Evolutionary conservation across 2,113 vertebrate species (phyloP).

Genomic region (Phyllostomus hastatus): DNA sequence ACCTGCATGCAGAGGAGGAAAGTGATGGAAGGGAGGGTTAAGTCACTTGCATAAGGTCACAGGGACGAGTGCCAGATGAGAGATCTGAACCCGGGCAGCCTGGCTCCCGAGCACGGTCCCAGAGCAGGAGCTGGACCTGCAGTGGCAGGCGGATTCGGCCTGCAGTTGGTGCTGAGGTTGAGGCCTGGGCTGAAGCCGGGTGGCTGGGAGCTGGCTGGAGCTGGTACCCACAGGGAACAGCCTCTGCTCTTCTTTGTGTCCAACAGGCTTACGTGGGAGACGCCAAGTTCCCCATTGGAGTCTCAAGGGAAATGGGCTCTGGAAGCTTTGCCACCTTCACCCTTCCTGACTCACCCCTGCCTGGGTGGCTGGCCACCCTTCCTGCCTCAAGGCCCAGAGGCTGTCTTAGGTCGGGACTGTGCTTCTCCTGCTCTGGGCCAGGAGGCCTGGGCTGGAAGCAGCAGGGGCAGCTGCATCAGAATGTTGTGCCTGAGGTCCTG

Average conservation of each 20-base stretch:
- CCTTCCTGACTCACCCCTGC: background rate
- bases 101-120: background rate
- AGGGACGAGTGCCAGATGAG: background rate
- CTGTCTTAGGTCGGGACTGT: background rate
- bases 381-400: background rate
- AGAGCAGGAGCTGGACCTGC: background rate
- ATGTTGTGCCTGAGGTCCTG: rapidly evolving
- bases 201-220: rapidly evolving
- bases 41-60: background rate
- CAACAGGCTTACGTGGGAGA: background rate
- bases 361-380: background rate
- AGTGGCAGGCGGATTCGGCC: rapidly evolving
- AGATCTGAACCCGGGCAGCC: background rate
- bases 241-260: background rate
- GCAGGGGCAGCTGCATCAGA: background rate
- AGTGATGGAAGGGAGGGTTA: background rate
- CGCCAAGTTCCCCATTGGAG: background rate
- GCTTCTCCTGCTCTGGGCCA: background rate
- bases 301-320: background rate
- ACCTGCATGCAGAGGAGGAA: background rate
- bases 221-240: background rate
- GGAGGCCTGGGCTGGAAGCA: background rate
- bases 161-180: background rate
- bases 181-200: background rate
- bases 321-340: background rate